Percentiles rank a stretch among this genome's conserved stretches.
These are phyloP conservation scores for Trichomycterus rosablanca DNA, from an alignment of 2,113 vertebrate genomes.

Conservation along the genomic window DNA sequence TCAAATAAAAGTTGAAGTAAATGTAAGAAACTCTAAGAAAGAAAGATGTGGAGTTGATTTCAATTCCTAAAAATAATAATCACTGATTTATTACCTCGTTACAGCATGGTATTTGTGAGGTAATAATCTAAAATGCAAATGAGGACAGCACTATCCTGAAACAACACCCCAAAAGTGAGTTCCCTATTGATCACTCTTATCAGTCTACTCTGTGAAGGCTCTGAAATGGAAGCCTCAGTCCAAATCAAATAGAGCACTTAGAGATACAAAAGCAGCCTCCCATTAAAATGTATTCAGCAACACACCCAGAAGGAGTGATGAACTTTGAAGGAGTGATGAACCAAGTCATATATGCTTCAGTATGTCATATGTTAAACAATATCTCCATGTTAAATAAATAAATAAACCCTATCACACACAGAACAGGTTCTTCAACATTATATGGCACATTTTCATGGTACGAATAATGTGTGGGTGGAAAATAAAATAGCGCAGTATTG, in stretches of 20 bases:
- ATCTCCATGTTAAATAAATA: background rate
- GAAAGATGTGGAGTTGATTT: too few relatives aligned
- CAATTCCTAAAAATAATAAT: constrained; percentile 34
- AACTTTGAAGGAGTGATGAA: background rate
- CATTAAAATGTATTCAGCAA: constrained; percentile 9
- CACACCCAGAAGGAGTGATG: constrained; percentile 27
- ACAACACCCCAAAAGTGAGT: background rate
- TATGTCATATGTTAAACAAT: constrained; percentile 10
- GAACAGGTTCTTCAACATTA: background rate
- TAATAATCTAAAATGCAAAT: background rate
- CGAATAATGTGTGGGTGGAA: constrained; percentile 1
- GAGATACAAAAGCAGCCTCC: constrained; percentile 6
- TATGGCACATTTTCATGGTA: background rate
- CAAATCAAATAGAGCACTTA: constrained; percentile 20
- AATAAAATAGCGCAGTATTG: constrained; percentile 1
- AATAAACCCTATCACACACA: constrained; percentile 4
- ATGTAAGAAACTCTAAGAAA: too few relatives aligned
- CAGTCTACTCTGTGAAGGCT: constrained; percentile 9
- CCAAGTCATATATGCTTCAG: constrained; percentile 2
- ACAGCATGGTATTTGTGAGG: constrained; percentile 20
- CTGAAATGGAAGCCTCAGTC: constrained; percentile 28
- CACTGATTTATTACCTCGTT: constrained; percentile 16
- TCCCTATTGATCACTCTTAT: constrained; percentile 32
- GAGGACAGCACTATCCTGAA: background rate
- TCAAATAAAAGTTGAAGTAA: too few relatives aligned